Percentiles rank a stretch among this genome's conserved stretches.
These are phyloP conservation scores for Hetaerina americana DNA, from an alignment of 1,140 invertebrate genomes.

Conservation along the genomic window DNA sequence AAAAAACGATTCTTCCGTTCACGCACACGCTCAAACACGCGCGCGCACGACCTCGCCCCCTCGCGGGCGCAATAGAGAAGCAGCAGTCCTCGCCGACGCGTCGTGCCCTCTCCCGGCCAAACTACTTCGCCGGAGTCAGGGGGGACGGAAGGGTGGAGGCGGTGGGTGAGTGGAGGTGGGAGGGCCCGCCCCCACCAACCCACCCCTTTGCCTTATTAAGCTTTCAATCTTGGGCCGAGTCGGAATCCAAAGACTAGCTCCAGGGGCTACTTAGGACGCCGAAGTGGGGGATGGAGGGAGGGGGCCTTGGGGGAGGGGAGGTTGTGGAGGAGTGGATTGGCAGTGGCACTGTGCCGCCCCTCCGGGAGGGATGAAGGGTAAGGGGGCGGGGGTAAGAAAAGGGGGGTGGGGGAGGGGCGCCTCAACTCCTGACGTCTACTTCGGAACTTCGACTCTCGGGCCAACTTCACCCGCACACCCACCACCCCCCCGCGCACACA, in stretches of 20 bases:
- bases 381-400: constrained; percentile 9
- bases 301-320: constrained; percentile 8
- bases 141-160: too few species aligned
- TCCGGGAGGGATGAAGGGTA: constrained; percentile 9
- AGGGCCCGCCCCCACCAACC: background rate
- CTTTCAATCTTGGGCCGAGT: background rate
- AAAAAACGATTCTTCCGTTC: too few species aligned
- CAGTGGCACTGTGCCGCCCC: too few species aligned
- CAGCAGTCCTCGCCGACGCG: too few species aligned
- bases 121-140: background rate
- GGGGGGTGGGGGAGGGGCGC: constrained; percentile 16
- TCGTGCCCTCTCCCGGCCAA: background rate
- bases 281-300: constrained; percentile 12
- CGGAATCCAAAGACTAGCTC: background rate
- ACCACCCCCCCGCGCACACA: background rate
- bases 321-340: too few species aligned
- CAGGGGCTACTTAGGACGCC: constrained; percentile 5
- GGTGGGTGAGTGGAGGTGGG: background rate
- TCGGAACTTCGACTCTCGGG: constrained; percentile 35
- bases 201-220: background rate
- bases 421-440: constrained; percentile 30
- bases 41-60: too few species aligned
- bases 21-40: too few species aligned
- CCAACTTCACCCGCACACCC: constrained; percentile 31
- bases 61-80: too few species aligned